phyloP scores from a whole-genome alignment of 1,140 invertebrate genomes.

The Temnothorax longispinosus region DNA sequence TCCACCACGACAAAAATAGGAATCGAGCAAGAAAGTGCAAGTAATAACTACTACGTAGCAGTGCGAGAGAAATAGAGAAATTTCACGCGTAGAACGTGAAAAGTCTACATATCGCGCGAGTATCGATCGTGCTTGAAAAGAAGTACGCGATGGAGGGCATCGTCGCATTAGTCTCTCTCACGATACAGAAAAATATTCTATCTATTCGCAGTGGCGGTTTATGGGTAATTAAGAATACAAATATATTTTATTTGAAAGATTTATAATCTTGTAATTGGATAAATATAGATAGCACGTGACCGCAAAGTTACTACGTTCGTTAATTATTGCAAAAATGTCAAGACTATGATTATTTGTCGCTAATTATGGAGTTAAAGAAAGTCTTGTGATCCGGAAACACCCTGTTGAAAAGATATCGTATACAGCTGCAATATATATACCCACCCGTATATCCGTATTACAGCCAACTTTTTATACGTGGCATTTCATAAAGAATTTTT shows the following conservation, averaged over 20 bases:
- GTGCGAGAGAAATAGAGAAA: conserved; percentile 13
- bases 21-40: conserved; percentile 40
- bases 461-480: conserved; percentile 1
- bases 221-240: background rate
- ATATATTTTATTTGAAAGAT: background rate
- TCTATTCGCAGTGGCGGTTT: background rate
- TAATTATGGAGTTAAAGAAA: background rate
- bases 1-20: conserved; percentile 49
- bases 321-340: background rate
- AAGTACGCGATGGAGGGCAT: background rate
- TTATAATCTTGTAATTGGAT: background rate
- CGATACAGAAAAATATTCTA: background rate
- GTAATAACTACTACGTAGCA: conserved; percentile 34
- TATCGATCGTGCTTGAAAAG: conserved; percentile 14
- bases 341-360: background rate
- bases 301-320: background rate
- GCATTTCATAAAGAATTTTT: conserved; percentile 24
- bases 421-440: background rate
- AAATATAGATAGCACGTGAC: background rate
- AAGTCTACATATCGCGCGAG: background rate
- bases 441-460: background rate
- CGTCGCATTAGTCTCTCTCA: background rate
- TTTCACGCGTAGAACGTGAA: conserved; percentile 20
- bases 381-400: background rate
- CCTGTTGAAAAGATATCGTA: background rate